phyloP scores from a whole-genome alignment of 2,797 vertebrate genomes.

The Anguilla megastoma region DNA sequence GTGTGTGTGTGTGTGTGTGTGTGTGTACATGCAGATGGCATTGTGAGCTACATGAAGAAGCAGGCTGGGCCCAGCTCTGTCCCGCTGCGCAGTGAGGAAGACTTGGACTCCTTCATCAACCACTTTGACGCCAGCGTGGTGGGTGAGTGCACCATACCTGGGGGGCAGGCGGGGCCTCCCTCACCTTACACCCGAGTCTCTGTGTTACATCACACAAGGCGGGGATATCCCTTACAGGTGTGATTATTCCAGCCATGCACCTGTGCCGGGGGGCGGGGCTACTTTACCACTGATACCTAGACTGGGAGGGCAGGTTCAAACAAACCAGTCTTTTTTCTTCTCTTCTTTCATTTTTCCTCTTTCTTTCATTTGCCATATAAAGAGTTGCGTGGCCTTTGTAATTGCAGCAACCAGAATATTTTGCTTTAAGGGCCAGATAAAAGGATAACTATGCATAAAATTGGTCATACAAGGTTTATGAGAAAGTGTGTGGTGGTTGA shows the following conservation, averaged over 20 bases:
- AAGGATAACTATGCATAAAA: no score
- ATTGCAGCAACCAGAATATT: no score
- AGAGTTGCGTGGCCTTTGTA: not conserved
- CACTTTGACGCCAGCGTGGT: conserved; percentile 71
- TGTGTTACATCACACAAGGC: not conserved
- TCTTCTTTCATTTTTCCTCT: not conserved
- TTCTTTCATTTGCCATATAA: not conserved
- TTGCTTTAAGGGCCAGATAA: no score
- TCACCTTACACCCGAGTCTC: not conserved
- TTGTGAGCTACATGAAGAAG: conserved; percentile 70
- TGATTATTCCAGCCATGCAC: not conserved
- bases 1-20: not conserved
- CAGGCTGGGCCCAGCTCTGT: conserved; percentile 71
- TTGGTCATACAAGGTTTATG: no score
- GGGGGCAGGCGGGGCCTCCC: not conserved
- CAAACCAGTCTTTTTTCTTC: not conserved
- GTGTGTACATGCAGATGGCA: conserved; percentile 60
- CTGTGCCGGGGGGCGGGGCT: not conserved
- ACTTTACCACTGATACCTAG: not conserved
- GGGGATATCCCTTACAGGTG: not conserved
- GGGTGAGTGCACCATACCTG: conserved; percentile 52
- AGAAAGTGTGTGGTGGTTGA: no score
- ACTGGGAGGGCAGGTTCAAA: not conserved
- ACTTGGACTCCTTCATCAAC: conserved; percentile 64
- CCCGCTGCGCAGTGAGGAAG: conserved; percentile 54